Evolutionary conservation across 2,113 vertebrate genomes (phyloP), one percentile per base, ranked within the genome.

Genomic region (Aplodontia rufa): DNA sequence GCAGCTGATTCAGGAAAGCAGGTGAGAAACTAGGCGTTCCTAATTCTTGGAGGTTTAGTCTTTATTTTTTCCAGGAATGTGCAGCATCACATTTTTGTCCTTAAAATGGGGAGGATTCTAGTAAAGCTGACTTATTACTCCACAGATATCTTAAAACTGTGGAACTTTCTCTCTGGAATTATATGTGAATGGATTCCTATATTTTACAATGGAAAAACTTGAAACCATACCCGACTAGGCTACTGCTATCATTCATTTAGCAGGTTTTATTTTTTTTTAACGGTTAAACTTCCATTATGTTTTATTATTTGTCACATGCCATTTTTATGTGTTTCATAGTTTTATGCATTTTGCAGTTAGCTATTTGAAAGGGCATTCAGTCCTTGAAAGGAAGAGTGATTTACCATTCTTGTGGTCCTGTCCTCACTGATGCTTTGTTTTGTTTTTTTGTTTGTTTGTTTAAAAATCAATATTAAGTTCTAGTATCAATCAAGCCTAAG

Each of bases 181-280:
- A 96, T 96, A 97, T 96, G 95, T 95, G 96, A 97, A 96, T 6
- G 32, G 84, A 97, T 96, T 98, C 75, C 79, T 96, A 89, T 89
- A 64, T 96, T 97, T 98, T 96, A 97, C 94, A 97, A 87, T 97
- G 98, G 98, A 98, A 98, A 98, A 97, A 92, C 88, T 86, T 97
- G 97, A 98, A 98, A 93, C 98, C 91, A 64, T 92, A 97, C 95
- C 97, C 66, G 22, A 62, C 51, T 96, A 97, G 97, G 96, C 98
- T 96, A 35, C 28, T 78, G 82, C 72, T 97, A 68, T 96, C 95
- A 96, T 96, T 98, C 96, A 98, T 96, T 97, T 95, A 97, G 87
- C 97, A 95, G 93, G 79, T 94, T 98, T 96, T 98, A 97, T 96
- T 98, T 71, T 98, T 71, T 76, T 95, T 98, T 97, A 98, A 96